phyloP scores from a whole-genome alignment of 2,113 vertebrate genomes.

The Pelecanoides urinatrix region DNA sequence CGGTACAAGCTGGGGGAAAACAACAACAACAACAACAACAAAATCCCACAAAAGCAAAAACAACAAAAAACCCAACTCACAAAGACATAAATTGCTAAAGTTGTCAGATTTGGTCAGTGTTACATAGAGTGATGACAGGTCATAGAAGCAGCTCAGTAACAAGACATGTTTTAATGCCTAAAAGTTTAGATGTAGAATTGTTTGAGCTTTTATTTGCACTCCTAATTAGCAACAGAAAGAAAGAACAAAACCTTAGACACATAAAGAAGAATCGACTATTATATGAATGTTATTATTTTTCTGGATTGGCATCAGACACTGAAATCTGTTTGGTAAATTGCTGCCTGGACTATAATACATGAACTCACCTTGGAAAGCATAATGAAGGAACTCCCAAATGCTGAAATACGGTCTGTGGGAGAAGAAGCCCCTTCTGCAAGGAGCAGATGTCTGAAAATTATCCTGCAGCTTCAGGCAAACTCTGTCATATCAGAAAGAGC shows the following conservation, averaged over 20 bases:
- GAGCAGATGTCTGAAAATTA: conserved; percentile 51
- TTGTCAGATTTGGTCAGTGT: neutral
- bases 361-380: neutral
- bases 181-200: neutral
- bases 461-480: conserved; percentile 12
- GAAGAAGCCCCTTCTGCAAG: conserved; percentile 6
- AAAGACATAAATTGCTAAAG: neutral
- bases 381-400: neutral
- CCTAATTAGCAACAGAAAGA: neutral
- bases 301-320: neutral
- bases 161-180: neutral
- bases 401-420: neutral
- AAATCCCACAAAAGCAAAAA: neutral
- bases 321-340: neutral
- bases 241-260: neutral
- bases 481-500: conserved; percentile 30
- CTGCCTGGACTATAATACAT: neutral
- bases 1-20: neutral
- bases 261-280: neutral
- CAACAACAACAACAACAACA: too few relatives aligned
- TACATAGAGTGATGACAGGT: neutral
- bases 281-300: neutral
- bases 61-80: neutral
- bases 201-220: neutral
- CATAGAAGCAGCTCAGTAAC: neutral